Evolutionary conservation across 2,113 vertebrate genomes (phyloP).

Genomic region (Syrmaticus mikado): DNA sequence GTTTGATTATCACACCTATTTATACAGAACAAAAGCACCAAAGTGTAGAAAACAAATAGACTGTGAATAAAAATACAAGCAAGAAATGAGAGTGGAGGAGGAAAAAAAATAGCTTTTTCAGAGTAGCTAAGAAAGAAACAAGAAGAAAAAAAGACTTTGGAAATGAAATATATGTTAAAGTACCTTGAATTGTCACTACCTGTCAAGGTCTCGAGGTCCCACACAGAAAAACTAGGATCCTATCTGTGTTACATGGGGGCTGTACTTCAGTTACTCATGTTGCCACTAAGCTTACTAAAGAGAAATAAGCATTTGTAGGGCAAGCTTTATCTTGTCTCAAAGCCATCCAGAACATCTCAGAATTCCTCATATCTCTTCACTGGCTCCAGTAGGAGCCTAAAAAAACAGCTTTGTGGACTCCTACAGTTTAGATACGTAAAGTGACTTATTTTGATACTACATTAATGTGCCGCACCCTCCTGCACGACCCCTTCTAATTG

Average conservation of each 20-base stretch:
- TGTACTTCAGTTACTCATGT: background rate
- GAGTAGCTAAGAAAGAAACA: background rate
- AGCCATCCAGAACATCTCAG: background rate
- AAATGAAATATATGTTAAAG: background rate
- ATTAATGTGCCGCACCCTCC: fast-evolving
- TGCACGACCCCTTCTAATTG: background rate
- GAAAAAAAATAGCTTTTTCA: background rate
- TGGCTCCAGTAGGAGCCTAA: background rate
- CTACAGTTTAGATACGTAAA: background rate
- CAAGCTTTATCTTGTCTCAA: background rate
- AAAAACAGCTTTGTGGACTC: background rate
- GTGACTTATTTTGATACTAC: background rate
- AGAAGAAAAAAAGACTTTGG: background rate
- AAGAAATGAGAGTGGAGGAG: background rate
- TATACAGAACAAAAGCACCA: background rate
- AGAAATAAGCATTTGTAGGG: background rate
- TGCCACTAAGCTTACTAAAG: background rate
- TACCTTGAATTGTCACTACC: background rate
- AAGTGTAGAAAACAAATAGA: background rate
- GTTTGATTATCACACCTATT: background rate
- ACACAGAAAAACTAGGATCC: background rate
- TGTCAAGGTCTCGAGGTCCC: background rate
- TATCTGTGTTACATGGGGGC: background rate
- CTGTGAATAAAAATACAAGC: background rate
- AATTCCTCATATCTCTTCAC: background rate